These are phyloP conservation scores for Emys orbicularis DNA, from an alignment of 2,797 vertebrate species.

Conservation along the genomic window DNA sequence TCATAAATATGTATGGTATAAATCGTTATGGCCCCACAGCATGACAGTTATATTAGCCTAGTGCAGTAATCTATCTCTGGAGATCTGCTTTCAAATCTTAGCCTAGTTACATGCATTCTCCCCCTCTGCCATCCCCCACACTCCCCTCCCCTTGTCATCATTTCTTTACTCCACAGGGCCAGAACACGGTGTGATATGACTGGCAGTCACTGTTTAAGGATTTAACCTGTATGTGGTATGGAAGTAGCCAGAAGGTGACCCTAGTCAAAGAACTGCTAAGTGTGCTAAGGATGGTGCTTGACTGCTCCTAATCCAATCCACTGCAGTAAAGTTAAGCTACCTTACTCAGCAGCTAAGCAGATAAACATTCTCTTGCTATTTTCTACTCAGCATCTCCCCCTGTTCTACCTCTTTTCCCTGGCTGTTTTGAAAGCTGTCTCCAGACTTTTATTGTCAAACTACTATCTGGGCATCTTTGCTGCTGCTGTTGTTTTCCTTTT, in stretches of 20 bases:
- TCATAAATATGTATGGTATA: not conserved
- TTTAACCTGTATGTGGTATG: not conserved
- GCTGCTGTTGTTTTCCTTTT: not conserved
- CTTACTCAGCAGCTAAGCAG: not conserved
- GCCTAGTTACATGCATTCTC: not conserved
- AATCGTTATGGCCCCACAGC: not conserved
- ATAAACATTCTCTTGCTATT: not conserved
- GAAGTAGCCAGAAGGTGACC: not conserved
- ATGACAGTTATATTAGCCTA: not conserved
- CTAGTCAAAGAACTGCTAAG: not conserved
- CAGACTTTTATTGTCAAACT: not conserved
- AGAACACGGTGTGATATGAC: not conserved
- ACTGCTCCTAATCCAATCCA: not conserved
- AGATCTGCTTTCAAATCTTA: not conserved
- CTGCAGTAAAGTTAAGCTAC: not conserved
- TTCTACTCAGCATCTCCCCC: not conserved
- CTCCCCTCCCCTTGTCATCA: no score
- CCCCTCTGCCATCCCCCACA: not conserved
- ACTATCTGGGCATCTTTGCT: not conserved
- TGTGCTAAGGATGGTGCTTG: not conserved
- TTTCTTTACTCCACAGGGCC: not conserved
- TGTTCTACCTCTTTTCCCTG: not conserved
- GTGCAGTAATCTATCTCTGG: not conserved
- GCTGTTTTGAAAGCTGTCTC: not conserved
- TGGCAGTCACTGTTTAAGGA: not conserved